Evolutionary conservation across 2,888 invertebrate genomes (phyloP), one percentile per base, ranked within the genome.

Genomic region (Drosophila maculinotata): DNA sequence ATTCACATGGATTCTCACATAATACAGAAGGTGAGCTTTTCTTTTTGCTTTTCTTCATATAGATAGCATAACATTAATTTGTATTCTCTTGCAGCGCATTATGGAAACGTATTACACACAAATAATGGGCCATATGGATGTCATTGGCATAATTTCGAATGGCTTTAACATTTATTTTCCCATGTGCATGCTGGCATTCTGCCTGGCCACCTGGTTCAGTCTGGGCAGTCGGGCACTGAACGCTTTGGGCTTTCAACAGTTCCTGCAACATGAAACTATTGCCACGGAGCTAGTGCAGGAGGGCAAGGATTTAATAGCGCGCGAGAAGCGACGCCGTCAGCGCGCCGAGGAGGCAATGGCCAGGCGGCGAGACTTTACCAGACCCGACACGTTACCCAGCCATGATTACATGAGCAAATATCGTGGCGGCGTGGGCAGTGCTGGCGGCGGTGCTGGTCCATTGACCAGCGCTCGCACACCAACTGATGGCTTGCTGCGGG

Each of bases 91-190:
- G 5, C 59, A 89, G 75, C 94, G 94, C 73, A 93, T 96, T 38
- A 93, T 95, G 92, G 99, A 97, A 92, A 99, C 99, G 0, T 95
- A 97, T 82, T 99, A 99, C 89, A 99, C 99, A 0, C 96, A 97
- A 94, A 97, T 99, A 81, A 99, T 99, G 99, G 99, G 99, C 0
- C 99, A 99, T 91, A 97, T 99, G 98, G 99, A 99, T 91, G 98
- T 99, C 0, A 95, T 99, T 54, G 96, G 97, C 25, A 97, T 99
- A 66, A 97, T 99, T 75, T 96, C 99, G 0, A 97, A 98, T 91
- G 99, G 99, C 7, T 99, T 99, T 93, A 99, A 99, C 92, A 96
- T 99, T 54, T 99, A 99, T 92, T 98, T 99, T 92, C 99, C 99
- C 0, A 99, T 99, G 94, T 95, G 97, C 63, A 98, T 99, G 90